Conservation (phyloP, 2,113 vertebrate genomes). For the Actinemys pallida region DNA sequence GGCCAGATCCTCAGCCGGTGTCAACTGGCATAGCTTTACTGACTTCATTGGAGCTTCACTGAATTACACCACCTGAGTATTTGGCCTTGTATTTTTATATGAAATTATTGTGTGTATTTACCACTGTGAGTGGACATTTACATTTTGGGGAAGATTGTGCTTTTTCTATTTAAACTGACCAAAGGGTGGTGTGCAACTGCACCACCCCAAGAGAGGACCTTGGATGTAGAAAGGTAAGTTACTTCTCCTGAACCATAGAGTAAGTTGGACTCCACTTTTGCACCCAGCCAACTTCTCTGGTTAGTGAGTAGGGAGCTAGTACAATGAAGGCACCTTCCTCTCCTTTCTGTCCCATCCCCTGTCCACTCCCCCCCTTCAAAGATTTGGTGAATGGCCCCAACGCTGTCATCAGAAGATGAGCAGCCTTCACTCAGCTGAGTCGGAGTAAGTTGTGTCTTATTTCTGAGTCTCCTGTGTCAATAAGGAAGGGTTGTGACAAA, state of each 20-base stretch:
- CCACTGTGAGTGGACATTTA: neutral
- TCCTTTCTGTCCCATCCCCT: too few species aligned
- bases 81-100: too few species aligned
- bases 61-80: too few species aligned
- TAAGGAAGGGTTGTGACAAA: too few species aligned
- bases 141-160: accelerated
- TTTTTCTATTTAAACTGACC: neutral
- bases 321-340: neutral
- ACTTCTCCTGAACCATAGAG: neutral
- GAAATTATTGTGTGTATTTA: too few species aligned
- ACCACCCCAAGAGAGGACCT: neutral
- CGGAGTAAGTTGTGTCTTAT: too few species aligned
- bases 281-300: neutral
- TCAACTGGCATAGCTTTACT: neutral
- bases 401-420: too few species aligned
- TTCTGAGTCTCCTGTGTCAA: too few species aligned
- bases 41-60: neutral
- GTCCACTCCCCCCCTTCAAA: too few species aligned
- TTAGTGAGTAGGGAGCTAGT: neutral
- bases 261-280: neutral
- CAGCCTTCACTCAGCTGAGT: too few species aligned
- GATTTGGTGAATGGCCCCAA: too few species aligned
- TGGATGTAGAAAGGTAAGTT: neutral
- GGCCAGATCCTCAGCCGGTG: neutral
- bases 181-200: accelerated